A percentile compares a stretch with the other conserved stretches of the same genome.
These are phyloP conservation scores for Turritopsis rubra DNA, from an alignment of 30 jellyfish, hydroid and myxozoan species.

Conservation along the genomic window DNA sequence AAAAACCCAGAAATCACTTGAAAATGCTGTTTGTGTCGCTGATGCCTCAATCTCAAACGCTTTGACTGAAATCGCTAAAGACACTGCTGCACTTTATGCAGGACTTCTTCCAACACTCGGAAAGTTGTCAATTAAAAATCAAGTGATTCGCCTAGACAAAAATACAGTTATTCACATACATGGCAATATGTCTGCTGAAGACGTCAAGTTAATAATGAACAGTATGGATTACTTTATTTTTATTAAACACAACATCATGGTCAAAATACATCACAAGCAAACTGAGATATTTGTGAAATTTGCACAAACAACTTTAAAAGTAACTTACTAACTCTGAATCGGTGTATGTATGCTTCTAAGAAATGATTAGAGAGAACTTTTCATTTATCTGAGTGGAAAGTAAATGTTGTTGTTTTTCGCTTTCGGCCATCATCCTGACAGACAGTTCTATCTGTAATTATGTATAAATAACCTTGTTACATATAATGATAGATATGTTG, in stretches of 20 bases:
- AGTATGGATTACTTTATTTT: background rate
- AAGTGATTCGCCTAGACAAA: conserved; percentile 1
- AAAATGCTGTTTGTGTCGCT: background rate
- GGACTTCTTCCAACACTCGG: conserved; percentile 2
- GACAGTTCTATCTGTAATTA: background rate
- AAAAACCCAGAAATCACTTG: conserved; percentile 12
- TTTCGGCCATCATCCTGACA: background rate
- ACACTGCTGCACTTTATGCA: conserved; percentile 6
- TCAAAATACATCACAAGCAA: background rate
- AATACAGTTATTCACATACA: background rate
- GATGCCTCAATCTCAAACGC: conserved; percentile 7
- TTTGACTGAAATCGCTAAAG: conserved; percentile 9
- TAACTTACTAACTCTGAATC: too few species aligned
- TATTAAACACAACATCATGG: background rate
- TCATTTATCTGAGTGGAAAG: too few species aligned
- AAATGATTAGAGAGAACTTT: too few species aligned
- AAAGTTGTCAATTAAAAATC: background rate
- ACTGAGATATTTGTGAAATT: background rate
- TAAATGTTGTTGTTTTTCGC: background rate
- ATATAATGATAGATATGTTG: conserved; percentile 2
- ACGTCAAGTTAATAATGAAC: background rate
- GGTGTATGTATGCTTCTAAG: too few species aligned
- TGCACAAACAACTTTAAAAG: background rate
- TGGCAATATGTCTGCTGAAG: conserved; percentile 5
- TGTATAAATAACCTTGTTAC: too few species aligned